Conservation (phyloP, 2,888 invertebrate species). For the Teleogryllus oceanicus region DNA sequence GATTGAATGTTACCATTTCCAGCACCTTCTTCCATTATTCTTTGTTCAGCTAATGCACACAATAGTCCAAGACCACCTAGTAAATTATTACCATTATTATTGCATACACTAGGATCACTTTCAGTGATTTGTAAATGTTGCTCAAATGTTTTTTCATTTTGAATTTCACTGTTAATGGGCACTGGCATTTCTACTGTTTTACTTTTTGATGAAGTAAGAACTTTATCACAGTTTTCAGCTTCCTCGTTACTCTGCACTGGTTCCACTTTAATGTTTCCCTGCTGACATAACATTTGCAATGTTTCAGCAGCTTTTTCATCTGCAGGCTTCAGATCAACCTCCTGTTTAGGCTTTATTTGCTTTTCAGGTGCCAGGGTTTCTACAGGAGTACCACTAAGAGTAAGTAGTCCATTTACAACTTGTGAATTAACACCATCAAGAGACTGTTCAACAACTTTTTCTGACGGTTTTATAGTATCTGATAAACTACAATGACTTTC, state of each 20-base stretch:
- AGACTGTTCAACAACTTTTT: neutral
- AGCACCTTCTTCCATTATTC: constrained; percentile 72
- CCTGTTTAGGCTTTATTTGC: neutral
- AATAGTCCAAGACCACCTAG: constrained; percentile 60
- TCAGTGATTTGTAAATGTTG: no score
- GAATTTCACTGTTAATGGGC: neutral
- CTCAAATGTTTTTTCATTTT: neutral
- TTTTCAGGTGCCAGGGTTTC: neutral
- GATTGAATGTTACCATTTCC: constrained; percentile 37
- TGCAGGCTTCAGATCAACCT: constrained; percentile 24
- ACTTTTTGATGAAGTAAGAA: neutral
- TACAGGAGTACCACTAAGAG: constrained; percentile 20
- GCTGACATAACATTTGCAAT: constrained; percentile 33
- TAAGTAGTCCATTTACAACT: neutral
- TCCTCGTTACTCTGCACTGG: neutral
- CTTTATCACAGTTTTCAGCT: constrained; percentile 25
- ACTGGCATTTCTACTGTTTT: neutral
- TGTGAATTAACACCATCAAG: neutral
- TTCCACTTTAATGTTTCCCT: constrained; percentile 20
- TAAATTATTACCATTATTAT: constrained; percentile 26
- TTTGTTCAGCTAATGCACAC: constrained; percentile 80
- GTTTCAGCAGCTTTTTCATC: constrained; percentile 35
- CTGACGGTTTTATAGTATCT: constrained; percentile 4
- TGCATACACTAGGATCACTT: constrained; percentile 18
- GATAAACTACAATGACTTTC: constrained; percentile 46